A percentile compares a stretch with the other conserved stretches of the same genome.
Evolutionary conservation across 2,113 vertebrate genomes (phyloP).

Genomic region (Gasterosteus nipponicus): DNA sequence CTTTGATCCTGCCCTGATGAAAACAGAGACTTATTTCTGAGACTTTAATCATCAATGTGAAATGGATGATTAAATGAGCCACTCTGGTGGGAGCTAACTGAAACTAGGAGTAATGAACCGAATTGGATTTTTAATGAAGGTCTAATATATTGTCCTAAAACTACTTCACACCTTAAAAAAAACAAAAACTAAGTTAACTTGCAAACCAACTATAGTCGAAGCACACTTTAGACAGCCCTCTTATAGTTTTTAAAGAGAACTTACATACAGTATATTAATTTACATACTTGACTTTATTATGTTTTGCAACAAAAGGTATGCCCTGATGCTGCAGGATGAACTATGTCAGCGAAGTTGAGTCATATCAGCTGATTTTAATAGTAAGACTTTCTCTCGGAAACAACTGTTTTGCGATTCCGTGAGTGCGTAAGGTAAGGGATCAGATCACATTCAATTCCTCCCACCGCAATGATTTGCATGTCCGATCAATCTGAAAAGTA

Average conservation of each 20-base stretch:
- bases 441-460: slow-evolving; percentile 38
- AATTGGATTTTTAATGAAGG: slow-evolving; percentile 24
- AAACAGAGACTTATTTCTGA: slow-evolving; percentile 21
- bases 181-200: slow-evolving; percentile 14
- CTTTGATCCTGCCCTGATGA: slow-evolving; percentile 25
- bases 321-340: background rate
- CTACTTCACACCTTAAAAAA: background rate
- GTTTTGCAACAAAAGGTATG: background rate
- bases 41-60: slow-evolving; percentile 27
- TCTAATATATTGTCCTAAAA: slow-evolving; percentile 12
- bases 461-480: slow-evolving; percentile 16
- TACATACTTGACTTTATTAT: background rate
- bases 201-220: background rate
- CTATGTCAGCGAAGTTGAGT: background rate
- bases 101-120: slow-evolving; percentile 29
- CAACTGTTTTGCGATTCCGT: slow-evolving; percentile 1
- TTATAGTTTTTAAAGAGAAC: background rate
- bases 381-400: slow-evolving; percentile 2
- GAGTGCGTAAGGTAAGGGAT: slow-evolving; percentile 18
- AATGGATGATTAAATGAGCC: slow-evolving; percentile 31
- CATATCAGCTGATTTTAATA: background rate
- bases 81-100: slow-evolving; percentile 1
- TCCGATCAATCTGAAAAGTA: slow-evolving; percentile 25
- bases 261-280: background rate
- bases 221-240: background rate